Evolutionary conservation across 2,113 vertebrate genomes (phyloP).

Genomic region (Tyrannus savana): DNA sequence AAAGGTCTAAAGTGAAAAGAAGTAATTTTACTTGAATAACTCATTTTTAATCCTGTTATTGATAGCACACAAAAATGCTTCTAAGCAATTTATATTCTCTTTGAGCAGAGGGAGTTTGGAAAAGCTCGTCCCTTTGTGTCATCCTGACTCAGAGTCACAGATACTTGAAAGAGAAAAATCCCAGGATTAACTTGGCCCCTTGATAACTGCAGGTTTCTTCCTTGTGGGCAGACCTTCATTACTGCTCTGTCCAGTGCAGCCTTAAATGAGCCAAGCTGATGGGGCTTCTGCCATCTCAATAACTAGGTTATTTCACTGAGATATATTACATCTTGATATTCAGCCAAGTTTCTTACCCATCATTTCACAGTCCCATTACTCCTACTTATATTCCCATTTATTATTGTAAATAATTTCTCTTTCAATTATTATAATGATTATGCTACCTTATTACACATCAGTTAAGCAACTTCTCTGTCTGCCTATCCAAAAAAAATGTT

Average conservation of each 20-base stretch:
- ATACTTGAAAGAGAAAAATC: background rate
- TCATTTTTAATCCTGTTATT: background rate
- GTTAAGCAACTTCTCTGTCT: background rate
- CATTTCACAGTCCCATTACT: slow-evolving; percentile 52
- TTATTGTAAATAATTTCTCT: slow-evolving; percentile 68
- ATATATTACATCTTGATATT: slow-evolving; percentile 31
- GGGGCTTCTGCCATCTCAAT: background rate
- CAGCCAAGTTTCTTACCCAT: slow-evolving; percentile 54
- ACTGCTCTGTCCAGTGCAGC: background rate
- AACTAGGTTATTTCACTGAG: slow-evolving; percentile 35
- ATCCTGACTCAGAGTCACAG: background rate
- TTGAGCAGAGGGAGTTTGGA: background rate
- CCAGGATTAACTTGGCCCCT: background rate
- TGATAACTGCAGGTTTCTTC: rapidly evolving
- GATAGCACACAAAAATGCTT: background rate
- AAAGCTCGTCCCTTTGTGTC: background rate
- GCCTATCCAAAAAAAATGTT: background rate
- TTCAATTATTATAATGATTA: slow-evolving; percentile 57
- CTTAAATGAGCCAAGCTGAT: background rate
- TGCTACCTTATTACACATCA: slow-evolving; percentile 21
- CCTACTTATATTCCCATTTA: slow-evolving; percentile 58
- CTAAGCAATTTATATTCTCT: background rate
- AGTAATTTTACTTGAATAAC: background rate
- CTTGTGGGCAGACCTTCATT: background rate
- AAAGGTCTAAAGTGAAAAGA: background rate